Evolutionary conservation across 2,797 vertebrate genomes (phyloP).

Genomic region (Steatocranus sp.): DNA sequence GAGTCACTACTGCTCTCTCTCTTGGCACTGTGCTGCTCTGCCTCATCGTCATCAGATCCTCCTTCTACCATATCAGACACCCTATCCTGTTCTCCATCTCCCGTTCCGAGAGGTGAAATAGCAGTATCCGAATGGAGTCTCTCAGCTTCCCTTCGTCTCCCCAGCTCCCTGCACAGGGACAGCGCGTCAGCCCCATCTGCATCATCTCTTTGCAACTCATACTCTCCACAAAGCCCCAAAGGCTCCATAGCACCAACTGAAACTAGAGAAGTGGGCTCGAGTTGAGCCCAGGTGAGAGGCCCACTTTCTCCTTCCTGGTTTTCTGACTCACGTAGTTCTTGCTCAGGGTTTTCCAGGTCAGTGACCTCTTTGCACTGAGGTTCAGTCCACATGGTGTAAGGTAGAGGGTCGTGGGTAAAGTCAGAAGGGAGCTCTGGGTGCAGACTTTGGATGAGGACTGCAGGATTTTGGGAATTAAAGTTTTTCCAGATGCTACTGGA

Average conservation of each 20-base stretch:
- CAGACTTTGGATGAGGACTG: constrained; percentile 74
- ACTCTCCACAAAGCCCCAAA: constrained; percentile 56
- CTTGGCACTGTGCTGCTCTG: constrained; percentile 37
- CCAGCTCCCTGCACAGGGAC: constrained; percentile 46
- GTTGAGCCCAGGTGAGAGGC: constrained; percentile 73
- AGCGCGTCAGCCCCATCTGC: constrained; percentile 31
- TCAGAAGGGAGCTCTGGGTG: constrained; percentile 65
- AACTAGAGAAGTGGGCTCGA: constrained; percentile 66
- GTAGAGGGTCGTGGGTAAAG: constrained; percentile 67
- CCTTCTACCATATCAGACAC: constrained; percentile 58
- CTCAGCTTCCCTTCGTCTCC: constrained; percentile 34
- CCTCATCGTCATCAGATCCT: constrained; percentile 46
- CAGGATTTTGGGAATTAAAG: constrained; percentile 69
- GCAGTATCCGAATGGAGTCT: background rate
- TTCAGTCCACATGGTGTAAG: constrained; percentile 77
- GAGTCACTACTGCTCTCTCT: constrained; percentile 58
- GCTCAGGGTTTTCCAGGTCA: constrained; percentile 61
- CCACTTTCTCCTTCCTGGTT: constrained; percentile 50
- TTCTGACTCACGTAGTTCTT: constrained; percentile 35
- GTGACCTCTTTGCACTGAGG: constrained; percentile 73
- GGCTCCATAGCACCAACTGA: constrained; percentile 53
- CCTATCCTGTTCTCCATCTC: constrained; percentile 24
- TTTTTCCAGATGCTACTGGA: constrained; percentile 74
- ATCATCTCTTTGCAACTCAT: constrained; percentile 50
- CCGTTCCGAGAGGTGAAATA: constrained; percentile 3